Evolutionary conservation across 2,113 vertebrate species (phyloP).

Genomic region (Acinonyx jubatus): DNA sequence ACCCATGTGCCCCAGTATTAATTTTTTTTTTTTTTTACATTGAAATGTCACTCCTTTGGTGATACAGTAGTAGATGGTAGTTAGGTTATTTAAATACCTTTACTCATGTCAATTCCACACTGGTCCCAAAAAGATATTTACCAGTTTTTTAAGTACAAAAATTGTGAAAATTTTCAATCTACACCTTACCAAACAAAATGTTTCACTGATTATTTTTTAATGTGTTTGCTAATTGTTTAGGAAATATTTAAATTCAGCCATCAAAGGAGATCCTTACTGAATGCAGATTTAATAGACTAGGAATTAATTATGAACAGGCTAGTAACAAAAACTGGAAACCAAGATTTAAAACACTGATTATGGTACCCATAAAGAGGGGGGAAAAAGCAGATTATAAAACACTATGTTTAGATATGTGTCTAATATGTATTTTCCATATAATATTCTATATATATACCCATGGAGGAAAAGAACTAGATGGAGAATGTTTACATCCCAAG

Average conservation of each 20-base stretch:
- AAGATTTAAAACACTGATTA: neutral
- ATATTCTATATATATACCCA: neutral
- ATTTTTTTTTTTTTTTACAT: neutral
- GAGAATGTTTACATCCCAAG: neutral
- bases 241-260: constrained; percentile 30
- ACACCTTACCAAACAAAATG: neutral
- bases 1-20: too few species aligned
- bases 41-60: neutral
- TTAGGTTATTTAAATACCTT: neutral
- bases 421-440: neutral
- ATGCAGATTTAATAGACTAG: neutral
- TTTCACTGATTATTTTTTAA: neutral
- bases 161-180: neutral
- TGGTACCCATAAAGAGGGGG: neutral
- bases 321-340: neutral
- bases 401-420: neutral
- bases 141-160: neutral
- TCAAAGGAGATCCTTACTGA: neutral
- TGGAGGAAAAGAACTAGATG: neutral
- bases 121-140: neutral
- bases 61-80: neutral
- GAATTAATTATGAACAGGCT: neutral
- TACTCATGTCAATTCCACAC: neutral
- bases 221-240: neutral
- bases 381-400: neutral